A percentile compares a stretch with the other conserved stretches of the same genome.
These are phyloP conservation scores for Remorina albescens DNA, from an alignment of 2,797 vertebrate genomes.

Conservation along the genomic window DNA sequence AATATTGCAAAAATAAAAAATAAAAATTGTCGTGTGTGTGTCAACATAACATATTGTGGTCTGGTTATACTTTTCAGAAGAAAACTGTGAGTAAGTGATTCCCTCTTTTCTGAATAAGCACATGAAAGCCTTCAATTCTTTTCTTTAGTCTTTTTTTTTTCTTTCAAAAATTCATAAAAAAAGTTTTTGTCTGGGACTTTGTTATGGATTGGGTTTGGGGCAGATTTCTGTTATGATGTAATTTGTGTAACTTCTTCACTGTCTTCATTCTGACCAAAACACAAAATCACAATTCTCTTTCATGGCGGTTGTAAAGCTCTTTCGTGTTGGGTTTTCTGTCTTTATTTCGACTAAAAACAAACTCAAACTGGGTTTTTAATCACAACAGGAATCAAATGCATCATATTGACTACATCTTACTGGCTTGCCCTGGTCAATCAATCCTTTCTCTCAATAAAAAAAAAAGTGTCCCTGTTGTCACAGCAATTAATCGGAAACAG, in stretches of 20 bases:
- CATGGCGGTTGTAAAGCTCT: background rate
- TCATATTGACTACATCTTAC: conserved; percentile 20
- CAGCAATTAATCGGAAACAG: conserved; percentile 62
- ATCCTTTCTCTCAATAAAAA: background rate
- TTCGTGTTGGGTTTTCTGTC: background rate
- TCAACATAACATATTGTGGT: background rate
- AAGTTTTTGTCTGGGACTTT: background rate
- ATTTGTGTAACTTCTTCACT: background rate
- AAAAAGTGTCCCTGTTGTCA: conserved; percentile 46
- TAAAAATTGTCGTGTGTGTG: too few species aligned
- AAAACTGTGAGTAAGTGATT: background rate
- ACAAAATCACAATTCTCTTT: background rate
- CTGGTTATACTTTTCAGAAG: background rate
- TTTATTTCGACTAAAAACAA: background rate
- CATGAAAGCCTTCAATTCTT: background rate
- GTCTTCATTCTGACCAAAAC: background rate
- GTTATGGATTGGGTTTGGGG: background rate
- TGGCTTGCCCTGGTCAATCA: conserved; percentile 45
- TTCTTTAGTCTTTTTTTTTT: background rate
- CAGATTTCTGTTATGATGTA: background rate
- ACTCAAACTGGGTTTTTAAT: background rate
- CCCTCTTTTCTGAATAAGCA: background rate
- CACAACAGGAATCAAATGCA: background rate
- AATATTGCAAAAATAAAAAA: too few species aligned
- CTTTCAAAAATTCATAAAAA: background rate